A percentile compares a stretch with the other conserved stretches of the same genome.
These are phyloP conservation scores for Sebastes miniatus DNA, from an alignment of 2,797 vertebrate species.

Conservation along the genomic window DNA sequence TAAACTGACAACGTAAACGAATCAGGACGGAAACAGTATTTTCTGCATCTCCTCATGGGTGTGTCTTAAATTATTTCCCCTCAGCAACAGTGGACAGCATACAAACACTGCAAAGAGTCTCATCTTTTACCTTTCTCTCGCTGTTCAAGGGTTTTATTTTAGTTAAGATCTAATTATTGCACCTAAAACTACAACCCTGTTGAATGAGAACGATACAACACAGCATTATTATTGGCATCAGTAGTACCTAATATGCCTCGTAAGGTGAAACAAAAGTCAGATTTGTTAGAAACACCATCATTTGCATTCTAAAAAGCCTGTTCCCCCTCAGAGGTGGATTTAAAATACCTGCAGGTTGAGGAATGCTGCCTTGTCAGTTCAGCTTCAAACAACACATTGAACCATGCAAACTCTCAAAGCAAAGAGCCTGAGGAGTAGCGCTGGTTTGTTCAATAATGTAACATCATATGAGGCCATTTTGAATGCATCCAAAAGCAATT, in stretches of 20 bases:
- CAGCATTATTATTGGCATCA: not conserved
- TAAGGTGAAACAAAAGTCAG: not conserved
- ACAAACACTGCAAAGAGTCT: not conserved
- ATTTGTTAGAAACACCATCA: not conserved
- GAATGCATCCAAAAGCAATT: not conserved
- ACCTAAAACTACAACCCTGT: not conserved
- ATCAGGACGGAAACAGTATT: not conserved
- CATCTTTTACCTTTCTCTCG: not conserved
- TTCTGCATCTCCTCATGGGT: not conserved
- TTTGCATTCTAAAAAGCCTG: not conserved
- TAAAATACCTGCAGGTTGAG: conserved; percentile 1
- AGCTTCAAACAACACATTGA: conserved; percentile 42
- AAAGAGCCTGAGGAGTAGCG: not conserved
- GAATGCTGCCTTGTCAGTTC: conserved; percentile 37
- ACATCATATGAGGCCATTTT: not conserved
- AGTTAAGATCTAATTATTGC: not conserved
- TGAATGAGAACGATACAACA: not conserved
- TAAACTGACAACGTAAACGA: not conserved
- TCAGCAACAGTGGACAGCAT: not conserved
- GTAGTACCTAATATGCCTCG: not conserved
- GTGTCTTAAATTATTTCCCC: not conserved
- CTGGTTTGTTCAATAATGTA: not conserved
- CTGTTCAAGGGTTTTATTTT: not conserved
- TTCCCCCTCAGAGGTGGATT: not conserved
- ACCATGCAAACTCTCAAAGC: not conserved